These are phyloP conservation scores for Poecilia gillii DNA, from an alignment of 2,797 vertebrate species.

Conservation along the genomic window DNA sequence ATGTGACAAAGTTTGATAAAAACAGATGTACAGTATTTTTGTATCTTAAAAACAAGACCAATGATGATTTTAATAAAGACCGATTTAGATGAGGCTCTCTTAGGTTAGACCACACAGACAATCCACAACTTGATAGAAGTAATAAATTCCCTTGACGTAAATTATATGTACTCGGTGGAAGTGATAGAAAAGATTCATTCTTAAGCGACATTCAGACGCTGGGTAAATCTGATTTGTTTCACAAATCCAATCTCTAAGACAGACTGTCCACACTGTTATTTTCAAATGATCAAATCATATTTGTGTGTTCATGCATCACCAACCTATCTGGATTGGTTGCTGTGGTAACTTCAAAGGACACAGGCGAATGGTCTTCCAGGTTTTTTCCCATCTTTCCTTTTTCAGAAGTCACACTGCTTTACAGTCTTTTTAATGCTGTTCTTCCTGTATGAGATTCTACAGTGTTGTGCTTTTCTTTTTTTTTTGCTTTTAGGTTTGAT, in stretches of 20 bases:
- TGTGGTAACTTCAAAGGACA: constrained; percentile 3
- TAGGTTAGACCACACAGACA: not conserved
- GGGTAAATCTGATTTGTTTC: constrained; percentile 3
- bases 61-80: not conserved
- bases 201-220: constrained; percentile 13
- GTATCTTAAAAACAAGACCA: not conserved
- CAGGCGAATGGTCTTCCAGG: not conserved
- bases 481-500: not conserved
- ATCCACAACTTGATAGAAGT: not conserved
- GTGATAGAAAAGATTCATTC: constrained; percentile 5
- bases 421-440: not conserved
- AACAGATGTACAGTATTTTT: not conserved
- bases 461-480: not conserved
- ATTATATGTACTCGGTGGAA: constrained; percentile 10
- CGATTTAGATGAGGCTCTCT: not conserved
- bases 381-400: not conserved
- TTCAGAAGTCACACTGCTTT: not conserved
- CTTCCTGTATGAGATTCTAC: not conserved
- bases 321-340: constrained; percentile 6
- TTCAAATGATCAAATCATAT: constrained; percentile 8
- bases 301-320: constrained; percentile 8
- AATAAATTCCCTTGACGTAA: not conserved
- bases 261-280: constrained; percentile 6
- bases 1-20: constrained; percentile 1
- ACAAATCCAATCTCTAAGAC: constrained; percentile 5